Conservation (phyloP, 2,113 vertebrate species). For the Indri indri region DNA sequence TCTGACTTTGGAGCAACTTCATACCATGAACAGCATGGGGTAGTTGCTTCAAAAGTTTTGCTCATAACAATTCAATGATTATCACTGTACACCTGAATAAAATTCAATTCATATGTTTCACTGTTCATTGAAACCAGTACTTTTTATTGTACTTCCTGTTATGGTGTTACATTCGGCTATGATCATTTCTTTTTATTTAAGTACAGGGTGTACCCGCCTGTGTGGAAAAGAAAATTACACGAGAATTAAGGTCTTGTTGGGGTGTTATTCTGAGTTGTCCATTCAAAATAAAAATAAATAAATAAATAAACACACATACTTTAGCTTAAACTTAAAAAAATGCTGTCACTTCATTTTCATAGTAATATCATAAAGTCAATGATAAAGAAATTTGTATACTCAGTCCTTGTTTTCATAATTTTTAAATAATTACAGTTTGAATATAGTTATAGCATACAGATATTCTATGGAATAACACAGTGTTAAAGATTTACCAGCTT, state of each 20-base stretch:
- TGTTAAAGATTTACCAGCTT: not conserved
- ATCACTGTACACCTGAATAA: not conserved
- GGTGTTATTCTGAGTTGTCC: not conserved
- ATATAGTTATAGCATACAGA: not conserved
- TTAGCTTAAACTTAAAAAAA: not conserved
- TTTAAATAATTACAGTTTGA: not conserved
- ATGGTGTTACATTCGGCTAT: not conserved
- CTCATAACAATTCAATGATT: not conserved
- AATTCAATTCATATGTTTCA: not conserved
- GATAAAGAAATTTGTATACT: not conserved
- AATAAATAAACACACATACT: not conserved
- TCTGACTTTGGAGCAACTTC: not conserved
- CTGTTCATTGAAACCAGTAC: not conserved
- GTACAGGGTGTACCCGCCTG: not conserved
- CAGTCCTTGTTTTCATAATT: not conserved
- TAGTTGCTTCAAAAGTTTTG: not conserved
- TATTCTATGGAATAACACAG: not conserved
- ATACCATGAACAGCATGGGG: fast-evolving
- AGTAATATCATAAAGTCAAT: not conserved
- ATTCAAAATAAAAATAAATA: no score
- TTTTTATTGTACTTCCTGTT: not conserved
- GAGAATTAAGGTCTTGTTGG: not conserved
- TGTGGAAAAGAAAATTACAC: not conserved
- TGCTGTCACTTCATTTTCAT: not conserved
- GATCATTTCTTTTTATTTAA: not conserved